Evolutionary conservation across 2,888 invertebrate species (phyloP), one percentile per base, ranked within the genome.

Genomic region (Drosophila trichaetosa): DNA sequence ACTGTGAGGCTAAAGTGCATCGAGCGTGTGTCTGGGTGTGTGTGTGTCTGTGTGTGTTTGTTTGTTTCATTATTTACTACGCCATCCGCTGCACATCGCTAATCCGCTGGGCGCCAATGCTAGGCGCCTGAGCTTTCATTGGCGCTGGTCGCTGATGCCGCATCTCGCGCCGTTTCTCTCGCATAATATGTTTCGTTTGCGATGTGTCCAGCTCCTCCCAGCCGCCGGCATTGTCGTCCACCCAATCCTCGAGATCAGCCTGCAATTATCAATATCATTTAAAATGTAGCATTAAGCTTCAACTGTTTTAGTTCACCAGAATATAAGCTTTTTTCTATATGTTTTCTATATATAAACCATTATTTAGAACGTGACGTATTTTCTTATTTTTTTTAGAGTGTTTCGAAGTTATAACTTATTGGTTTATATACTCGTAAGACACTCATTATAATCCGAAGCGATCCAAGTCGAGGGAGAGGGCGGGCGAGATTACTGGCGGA

Each of bases 241-340:
- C 93, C 94, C 94, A 94, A 75, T 94, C 94, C 79, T 93, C 94
- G 21, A 94, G 91, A 76, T 94, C 94, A 53, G 93, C 93, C 94
- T 94, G 62, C 18, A 69, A 67, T 49, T 24, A 46, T 46, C 1
- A 46, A 46, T 24, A 42, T 11, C 11, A 42, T 21, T 42, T 21
- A 42, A 11, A 11, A 40, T 11, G 11, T 40, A 5, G 11, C 40
- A 21, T 5, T 11, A 21, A 21, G 1, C 40, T 42, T 11, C 11
- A 21, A 11, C 11, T 21, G 42, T 42, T 42, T 21, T 42, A 5
- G 16, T 36, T 38, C 38, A 38, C 4, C n/a, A 18, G 4, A n/a
- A 38, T 10, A 18, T n/a, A 8, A 18, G 38, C 38, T 16, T 34
- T 34, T 34, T 34, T 16, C 16, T 16, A 34, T 34, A 34, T 34